A percentile compares a stretch with the other conserved stretches of the same genome.
phyloP scores from a whole-genome alignment of 2,113 vertebrate species.

The Spea multiplicata region DNA sequence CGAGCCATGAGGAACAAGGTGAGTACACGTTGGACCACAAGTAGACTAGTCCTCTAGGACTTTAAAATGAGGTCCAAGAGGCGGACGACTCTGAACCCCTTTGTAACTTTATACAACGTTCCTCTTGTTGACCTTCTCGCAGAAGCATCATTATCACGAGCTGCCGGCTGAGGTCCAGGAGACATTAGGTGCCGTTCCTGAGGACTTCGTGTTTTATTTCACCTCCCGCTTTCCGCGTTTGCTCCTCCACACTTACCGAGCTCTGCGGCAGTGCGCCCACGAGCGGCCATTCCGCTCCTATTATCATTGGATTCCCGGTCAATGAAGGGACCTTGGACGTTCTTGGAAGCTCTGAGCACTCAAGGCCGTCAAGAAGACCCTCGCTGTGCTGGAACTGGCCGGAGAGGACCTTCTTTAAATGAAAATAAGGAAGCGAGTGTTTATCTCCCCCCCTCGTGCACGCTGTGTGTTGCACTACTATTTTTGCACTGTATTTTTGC shows the following conservation, averaged over 20 bases:
- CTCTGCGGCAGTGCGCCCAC: conserved; percentile 70
- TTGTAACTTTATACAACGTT: background rate
- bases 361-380: background rate
- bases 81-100: background rate
- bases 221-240: conserved; percentile 84
- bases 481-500: conserved; percentile 23
- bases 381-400: background rate
- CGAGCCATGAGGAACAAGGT: conserved; percentile 98
- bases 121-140: conserved; percentile 10
- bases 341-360: background rate
- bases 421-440: background rate
- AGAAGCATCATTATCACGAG: conserved; percentile 97
- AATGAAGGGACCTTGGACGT: rapidly evolving
- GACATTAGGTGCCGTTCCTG: conserved; percentile 78
- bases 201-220: conserved; percentile 87
- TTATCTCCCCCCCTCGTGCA: background rate
- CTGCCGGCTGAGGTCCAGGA: conserved; percentile 73
- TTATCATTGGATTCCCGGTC: conserved; percentile 56
- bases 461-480: conserved; percentile 11
- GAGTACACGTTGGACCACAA: background rate
- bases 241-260: conserved; percentile 86
- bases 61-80: too few relatives aligned
- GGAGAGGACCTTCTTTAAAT: background rate
- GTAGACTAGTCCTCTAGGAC: background rate
- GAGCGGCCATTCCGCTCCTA: conserved; percentile 85